Percentiles rank a stretch among this genome's conserved stretches.
These are phyloP conservation scores for Dipus sagitta DNA, from an alignment of 2,797 vertebrate genomes.

Conservation along the genomic window DNA sequence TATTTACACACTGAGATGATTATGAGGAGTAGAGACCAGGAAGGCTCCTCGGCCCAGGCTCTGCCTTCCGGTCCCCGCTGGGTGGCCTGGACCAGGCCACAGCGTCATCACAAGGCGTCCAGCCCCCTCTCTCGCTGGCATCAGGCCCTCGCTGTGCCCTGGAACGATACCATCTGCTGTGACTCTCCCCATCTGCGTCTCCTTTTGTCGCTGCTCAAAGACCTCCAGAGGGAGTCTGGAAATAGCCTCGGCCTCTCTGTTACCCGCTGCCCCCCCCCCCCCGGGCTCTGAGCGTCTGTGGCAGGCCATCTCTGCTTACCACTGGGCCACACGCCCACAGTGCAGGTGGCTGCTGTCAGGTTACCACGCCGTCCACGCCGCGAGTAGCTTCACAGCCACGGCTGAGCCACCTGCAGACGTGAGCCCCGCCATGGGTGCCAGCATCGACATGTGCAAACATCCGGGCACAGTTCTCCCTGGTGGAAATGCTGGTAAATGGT, in stretches of 20 bases:
- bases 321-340: not conserved
- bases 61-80: not conserved
- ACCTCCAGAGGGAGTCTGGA: slow-evolving; percentile 13
- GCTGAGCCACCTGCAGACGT: not conserved
- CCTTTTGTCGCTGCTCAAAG: slow-evolving; percentile 13
- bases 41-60: not conserved
- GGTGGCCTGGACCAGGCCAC: slow-evolving; percentile 43
- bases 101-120: not conserved
- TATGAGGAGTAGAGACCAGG: not conserved
- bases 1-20: not conserved
- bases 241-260: not conserved
- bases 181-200: slow-evolving; percentile 16
- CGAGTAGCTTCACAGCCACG: not conserved
- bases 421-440: not conserved
- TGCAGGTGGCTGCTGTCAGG: not conserved
- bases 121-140: not conserved
- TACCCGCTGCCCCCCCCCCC: not conserved
- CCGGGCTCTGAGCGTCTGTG: not conserved
- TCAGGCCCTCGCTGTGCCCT: slow-evolving; percentile 38
- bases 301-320: not conserved
- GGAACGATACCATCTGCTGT: slow-evolving; percentile 57
- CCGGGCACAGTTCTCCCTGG: not conserved
- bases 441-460: not conserved
- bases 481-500: not conserved
- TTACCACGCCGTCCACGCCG: not conserved